These are phyloP conservation scores for Ormyrus nitidulus DNA, from an alignment of 2,888 invertebrate species.

Conservation along the genomic window DNA sequence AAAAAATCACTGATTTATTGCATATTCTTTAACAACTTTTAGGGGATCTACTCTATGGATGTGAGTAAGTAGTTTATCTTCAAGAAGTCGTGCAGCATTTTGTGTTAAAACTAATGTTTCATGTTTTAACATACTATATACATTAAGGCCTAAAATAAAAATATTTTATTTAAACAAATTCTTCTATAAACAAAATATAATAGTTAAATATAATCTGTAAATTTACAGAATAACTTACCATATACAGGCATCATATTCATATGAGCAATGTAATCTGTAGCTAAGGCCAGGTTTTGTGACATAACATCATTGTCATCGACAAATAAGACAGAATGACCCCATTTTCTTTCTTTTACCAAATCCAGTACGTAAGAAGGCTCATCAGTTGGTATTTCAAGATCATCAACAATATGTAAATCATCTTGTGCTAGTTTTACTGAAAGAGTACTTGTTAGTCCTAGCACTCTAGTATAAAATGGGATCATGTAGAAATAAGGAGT, in stretches of 20 bases:
- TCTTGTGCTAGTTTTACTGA: conserved; percentile 96
- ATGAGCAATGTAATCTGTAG: conserved; percentile 86
- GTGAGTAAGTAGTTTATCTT: conserved; percentile 25
- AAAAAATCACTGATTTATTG: not conserved
- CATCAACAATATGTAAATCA: conserved; percentile 93
- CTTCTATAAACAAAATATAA: conserved; percentile 13
- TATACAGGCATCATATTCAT: conserved; percentile 97
- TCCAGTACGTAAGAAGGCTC: conserved; percentile 87
- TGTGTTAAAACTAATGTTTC: conserved; percentile 92
- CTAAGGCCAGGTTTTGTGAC: conserved; percentile 91
- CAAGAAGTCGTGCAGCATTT: conserved; percentile 80
- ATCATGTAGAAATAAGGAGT: conserved; percentile 96
- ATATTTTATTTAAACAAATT: not conserved
- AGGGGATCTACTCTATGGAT: conserved; percentile 1
- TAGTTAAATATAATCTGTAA: too few species aligned
- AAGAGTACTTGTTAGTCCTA: conserved; percentile 88
- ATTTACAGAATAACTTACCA: conserved; percentile 76
- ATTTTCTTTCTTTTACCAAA: conserved; percentile 88
- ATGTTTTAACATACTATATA: conserved; percentile 97
- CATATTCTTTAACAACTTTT: not conserved
- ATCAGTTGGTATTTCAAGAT: conserved; percentile 89
- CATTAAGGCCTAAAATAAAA: conserved; percentile 84
- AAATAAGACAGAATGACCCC: conserved; percentile 97
- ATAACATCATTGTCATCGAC: conserved; percentile 94
- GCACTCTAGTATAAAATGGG: conserved; percentile 84